These are phyloP conservation scores for Meteorus colon DNA, from an alignment of 2,888 invertebrate species.

Conservation along the genomic window DNA sequence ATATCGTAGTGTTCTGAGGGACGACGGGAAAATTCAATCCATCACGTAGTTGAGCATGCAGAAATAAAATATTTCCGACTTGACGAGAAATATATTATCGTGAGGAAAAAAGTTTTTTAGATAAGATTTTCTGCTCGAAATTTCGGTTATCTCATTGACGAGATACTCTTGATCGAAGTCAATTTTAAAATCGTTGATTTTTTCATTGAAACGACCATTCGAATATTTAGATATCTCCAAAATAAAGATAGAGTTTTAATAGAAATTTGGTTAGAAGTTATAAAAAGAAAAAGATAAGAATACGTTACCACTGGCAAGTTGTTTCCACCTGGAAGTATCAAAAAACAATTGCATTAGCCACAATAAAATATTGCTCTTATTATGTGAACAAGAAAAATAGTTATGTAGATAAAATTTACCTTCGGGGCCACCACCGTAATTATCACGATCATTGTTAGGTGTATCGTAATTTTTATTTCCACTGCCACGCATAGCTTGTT, in stretches of 20 bases:
- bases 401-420: conserved; percentile 58
- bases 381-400: conserved; percentile 3
- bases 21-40: conserved; percentile 20
- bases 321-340: conserved; percentile 66
- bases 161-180: neutral
- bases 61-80: conserved; percentile 29
- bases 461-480: conserved; percentile 68
- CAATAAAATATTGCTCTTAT: neutral
- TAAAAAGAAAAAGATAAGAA: conserved; percentile 56
- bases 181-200: neutral
- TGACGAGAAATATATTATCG: neutral
- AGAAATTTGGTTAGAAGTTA: conserved; percentile 32
- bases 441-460: conserved; percentile 66
- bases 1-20: conserved; percentile 2
- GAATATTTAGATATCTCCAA: conserved; percentile 3
- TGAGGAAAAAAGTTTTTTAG: neutral
- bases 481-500: conserved; percentile 68
- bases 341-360: conserved; percentile 36
- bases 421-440: conserved; percentile 67
- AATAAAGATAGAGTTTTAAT: conserved; percentile 45
- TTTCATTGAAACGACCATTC: neutral
- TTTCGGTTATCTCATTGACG: neutral
- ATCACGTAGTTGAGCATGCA: conserved; percentile 38
- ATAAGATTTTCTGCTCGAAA: neutral
- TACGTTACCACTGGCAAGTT: conserved; percentile 73